phyloP scores from a whole-genome alignment of 2,888 invertebrate genomes.

The Campoplex nolae region DNA sequence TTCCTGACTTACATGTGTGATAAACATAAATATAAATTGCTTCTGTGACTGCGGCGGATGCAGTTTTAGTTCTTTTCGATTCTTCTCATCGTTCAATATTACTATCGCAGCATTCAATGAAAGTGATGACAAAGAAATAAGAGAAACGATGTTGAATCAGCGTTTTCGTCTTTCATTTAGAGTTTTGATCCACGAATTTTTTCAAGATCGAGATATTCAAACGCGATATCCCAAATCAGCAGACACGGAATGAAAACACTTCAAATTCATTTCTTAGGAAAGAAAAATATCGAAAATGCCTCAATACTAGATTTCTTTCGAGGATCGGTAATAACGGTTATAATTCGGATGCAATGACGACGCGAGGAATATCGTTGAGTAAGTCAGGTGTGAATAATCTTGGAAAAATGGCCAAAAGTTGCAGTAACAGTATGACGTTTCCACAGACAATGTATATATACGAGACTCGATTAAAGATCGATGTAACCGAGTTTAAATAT shows the following conservation, averaged over 20 bases:
- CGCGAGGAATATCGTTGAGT: constrained; percentile 16
- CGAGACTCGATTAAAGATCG: constrained; percentile 38
- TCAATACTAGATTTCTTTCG: constrained; percentile 2
- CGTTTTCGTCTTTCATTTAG: background rate
- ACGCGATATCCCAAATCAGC: background rate
- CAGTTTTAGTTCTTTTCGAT: constrained; percentile 12
- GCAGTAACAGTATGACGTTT: constrained; percentile 18
- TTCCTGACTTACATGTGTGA: constrained; percentile 1
- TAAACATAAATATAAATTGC: background rate
- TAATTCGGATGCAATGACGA: background rate
- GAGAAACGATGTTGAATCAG: background rate
- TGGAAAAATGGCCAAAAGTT: constrained; percentile 19
- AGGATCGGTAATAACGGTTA: constrained; percentile 24
- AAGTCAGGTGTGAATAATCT: constrained; percentile 47
- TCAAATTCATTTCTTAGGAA: background rate
- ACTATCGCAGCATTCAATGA: background rate
- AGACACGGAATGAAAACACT: background rate
- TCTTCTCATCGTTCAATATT: background rate
- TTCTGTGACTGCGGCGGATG: background rate
- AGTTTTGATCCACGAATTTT: background rate
- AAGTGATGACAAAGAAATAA: background rate
- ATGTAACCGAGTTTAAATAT: constrained; percentile 1
- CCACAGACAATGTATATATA: constrained; percentile 17
- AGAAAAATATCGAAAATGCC: constrained; percentile 1
- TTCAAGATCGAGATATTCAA: background rate